These are phyloP conservation scores for Melanogrammus aeglefinus DNA, from an alignment of 2,797 vertebrate genomes.

Conservation along the genomic window DNA sequence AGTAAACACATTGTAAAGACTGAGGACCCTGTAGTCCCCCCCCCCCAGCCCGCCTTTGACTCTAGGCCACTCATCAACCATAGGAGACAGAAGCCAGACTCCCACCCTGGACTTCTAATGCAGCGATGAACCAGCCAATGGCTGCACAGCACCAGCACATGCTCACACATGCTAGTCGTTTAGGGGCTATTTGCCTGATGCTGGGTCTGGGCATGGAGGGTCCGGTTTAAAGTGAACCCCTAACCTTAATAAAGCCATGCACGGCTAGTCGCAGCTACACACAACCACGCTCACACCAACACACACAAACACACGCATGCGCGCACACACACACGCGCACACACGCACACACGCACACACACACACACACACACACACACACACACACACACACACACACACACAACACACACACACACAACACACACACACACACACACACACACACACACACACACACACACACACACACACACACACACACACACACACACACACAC, in stretches of 20 bases:
- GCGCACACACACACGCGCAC: too few relatives aligned
- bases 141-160: background rate
- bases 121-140: background rate
- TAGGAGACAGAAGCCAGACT: constrained; percentile 48
- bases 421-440: too few relatives aligned
- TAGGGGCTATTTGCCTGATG: background rate
- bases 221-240: background rate
- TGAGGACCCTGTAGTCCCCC: constrained; percentile 54
- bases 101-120: constrained; percentile 42
- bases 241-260: background rate
- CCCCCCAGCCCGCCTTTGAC: constrained; percentile 56
- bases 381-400: too few relatives aligned
- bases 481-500: too few relatives aligned
- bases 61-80: constrained; percentile 64
- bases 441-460: too few relatives aligned
- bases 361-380: too few relatives aligned
- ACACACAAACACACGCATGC: background rate
- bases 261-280: background rate
- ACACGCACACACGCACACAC: too few relatives aligned
- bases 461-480: too few relatives aligned
- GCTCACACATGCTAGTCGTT: background rate
- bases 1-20: constrained; percentile 72
- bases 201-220: background rate
- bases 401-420: too few relatives aligned
- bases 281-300: background rate